These are phyloP conservation scores for Leucopsar rothschildi DNA, from an alignment of 2,113 vertebrate species.

Conservation along the genomic window DNA sequence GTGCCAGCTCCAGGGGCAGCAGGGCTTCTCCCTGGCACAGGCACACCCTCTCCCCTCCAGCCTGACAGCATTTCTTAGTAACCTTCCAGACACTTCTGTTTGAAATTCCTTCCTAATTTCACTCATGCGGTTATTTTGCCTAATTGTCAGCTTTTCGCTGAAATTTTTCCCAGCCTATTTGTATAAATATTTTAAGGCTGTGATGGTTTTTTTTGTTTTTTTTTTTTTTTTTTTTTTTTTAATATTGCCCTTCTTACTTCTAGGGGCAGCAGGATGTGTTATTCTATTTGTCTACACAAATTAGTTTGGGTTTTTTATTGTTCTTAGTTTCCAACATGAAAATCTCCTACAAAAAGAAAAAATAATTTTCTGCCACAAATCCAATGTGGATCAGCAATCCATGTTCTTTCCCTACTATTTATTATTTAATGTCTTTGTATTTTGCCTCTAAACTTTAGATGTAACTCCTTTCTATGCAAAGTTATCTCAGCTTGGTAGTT, in stretches of 20 bases:
- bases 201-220: too few relatives aligned
- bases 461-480: not conserved
- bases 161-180: not conserved
- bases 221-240: not conserved
- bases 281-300: not conserved
- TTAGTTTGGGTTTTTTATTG: not conserved
- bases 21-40: not conserved
- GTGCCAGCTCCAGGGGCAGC: rapidly evolving
- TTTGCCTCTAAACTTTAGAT: not conserved
- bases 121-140: not conserved
- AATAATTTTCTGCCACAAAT: not conserved
- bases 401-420: not conserved
- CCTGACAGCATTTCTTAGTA: rapidly evolving
- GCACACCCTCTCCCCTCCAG: not conserved
- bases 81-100: not conserved
- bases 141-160: not conserved
- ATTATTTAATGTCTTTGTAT: not conserved
- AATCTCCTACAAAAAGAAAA: not conserved
- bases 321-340: not conserved
- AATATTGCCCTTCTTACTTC: not conserved
- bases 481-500: not conserved
- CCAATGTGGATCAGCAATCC: not conserved
- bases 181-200: not conserved
- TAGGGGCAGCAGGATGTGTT: not conserved
- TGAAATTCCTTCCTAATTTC: not conserved